These are phyloP conservation scores for Rhinogobius similis DNA, from an alignment of 2,113 vertebrate genomes.

Conservation along the genomic window DNA sequence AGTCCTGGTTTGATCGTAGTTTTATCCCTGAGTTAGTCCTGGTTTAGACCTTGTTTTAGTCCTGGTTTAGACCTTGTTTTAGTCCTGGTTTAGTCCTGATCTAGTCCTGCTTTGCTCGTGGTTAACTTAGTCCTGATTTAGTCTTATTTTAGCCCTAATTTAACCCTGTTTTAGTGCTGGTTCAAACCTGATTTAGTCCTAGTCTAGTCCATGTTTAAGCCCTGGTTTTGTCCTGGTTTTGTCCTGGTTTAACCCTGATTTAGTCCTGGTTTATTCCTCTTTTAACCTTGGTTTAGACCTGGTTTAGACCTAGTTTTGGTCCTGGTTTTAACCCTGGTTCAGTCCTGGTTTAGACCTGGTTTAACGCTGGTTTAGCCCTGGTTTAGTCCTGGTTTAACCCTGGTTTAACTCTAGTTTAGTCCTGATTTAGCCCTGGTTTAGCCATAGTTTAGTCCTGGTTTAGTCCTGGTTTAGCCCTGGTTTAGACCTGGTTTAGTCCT, in stretches of 20 bases:
- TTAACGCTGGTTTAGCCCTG: neutral
- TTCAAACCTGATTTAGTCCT: constrained; percentile 12
- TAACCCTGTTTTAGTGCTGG: neutral
- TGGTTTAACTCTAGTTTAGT: neutral
- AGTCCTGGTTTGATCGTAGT: neutral
- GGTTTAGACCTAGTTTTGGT: no score
- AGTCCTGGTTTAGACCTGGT: neutral
- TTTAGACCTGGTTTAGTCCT: neutral
- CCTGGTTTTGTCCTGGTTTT: neutral
- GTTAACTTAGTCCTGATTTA: neutral
- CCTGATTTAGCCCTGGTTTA: neutral
- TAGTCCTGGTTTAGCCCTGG: constrained; percentile 14
- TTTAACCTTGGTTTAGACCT: neutral
- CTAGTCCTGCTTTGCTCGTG: neutral
- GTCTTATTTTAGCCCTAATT: neutral
- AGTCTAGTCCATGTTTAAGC: neutral
- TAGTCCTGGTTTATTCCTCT: neutral
- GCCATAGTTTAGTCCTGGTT: neutral
- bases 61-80: neutral
- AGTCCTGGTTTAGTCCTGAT: neutral
- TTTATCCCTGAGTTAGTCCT: neutral
- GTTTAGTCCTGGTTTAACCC: neutral
- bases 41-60: neutral
- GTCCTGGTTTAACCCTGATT: neutral
- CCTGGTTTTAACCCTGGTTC: constrained; percentile 15